A percentile compares a stretch with the other conserved stretches of the same genome.
Evolutionary conservation across 2,797 vertebrate species (phyloP).

Genomic region (Lithobates sylvaticus): DNA sequence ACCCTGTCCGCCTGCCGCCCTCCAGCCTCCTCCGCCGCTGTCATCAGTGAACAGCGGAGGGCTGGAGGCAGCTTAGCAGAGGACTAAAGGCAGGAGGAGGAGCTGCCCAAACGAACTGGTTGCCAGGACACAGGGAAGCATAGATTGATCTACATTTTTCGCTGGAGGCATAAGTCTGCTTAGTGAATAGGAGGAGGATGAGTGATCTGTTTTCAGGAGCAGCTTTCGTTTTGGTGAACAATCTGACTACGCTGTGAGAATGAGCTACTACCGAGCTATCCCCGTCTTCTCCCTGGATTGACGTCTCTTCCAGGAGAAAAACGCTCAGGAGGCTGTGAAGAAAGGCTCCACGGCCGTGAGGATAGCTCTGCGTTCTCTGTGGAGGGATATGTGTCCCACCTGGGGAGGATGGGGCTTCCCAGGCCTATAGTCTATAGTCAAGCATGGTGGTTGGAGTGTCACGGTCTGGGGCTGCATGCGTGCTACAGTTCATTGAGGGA

Average conservation of each 20-base stretch:
- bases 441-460: too few species aligned
- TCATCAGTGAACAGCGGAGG: too few species aligned
- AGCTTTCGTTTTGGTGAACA: slow-evolving; percentile 45
- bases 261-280: slow-evolving; percentile 87
- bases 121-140: background rate
- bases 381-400: too few species aligned
- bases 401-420: too few species aligned
- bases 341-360: slow-evolving; percentile 86
- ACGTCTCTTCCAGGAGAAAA: slow-evolving; percentile 87
- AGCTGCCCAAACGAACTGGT: too few species aligned
- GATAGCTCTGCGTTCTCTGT: background rate
- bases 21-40: too few species aligned
- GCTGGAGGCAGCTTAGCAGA: too few species aligned
- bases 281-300: slow-evolving; percentile 88
- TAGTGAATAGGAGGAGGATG: slow-evolving; percentile 62
- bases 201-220: slow-evolving; percentile 70
- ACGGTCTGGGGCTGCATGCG: too few species aligned
- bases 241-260: slow-evolving; percentile 47
- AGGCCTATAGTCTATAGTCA: too few species aligned
- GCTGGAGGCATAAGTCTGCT: slow-evolving; percentile 36
- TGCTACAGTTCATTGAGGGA: too few species aligned
- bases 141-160: background rate
- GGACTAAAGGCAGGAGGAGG: too few species aligned
- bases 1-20: too few species aligned
- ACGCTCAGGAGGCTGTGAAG: slow-evolving; percentile 87